Evolutionary conservation across 2,113 vertebrate genomes (phyloP), one percentile per base, ranked within the genome.

Genomic region (Pelmatolapia mariae): DNA sequence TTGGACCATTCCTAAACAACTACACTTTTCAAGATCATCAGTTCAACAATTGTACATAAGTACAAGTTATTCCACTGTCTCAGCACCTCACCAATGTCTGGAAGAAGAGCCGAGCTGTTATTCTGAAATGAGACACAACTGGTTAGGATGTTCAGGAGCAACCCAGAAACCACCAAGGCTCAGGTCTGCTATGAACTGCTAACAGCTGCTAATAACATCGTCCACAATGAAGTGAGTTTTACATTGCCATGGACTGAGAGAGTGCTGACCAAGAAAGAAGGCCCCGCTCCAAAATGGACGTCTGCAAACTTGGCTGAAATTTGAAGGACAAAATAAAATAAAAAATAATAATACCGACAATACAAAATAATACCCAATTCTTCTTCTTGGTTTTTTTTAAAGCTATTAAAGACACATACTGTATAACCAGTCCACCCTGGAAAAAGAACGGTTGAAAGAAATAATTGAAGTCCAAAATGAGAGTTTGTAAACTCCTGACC

Each of bases 241-340:
- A 68, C 63, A 5, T 68, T 7, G 0, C 1, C 4, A 13, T 22
- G 63, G 19, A 38, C 61, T 0, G 33, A n/a, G 18, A 12, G 10
- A n/a, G 18, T 38, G 18, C 19, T 12, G 33, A 38, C 63, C 11
- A 0, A 68, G 33, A 22, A 68, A 8, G 11, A 68, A 13, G 33
- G 0, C 31, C 10, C 31, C 6, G 0, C 61, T 0, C 33, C 0
- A 0, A 40, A 40, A 22, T 38, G 1, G 33, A 68, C 4, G 4
- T 5, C 33, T 4, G 63, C 63, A 2, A 68, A 22, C 33, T 22
- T 66, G 61, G 2, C 43, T 45, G 15, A 13, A 45, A 45, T 45
- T 45, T 45, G 43, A 13, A 13, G 43, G 13, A 22, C 33, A n/a
- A n/a, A n/a, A n/a, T n/a, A 24, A 71, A 71, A 71, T 40, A 1